Evolutionary conservation across 2,888 invertebrate species (phyloP), one percentile per base, ranked within the genome.

Genomic region (Drosophila robusta): DNA sequence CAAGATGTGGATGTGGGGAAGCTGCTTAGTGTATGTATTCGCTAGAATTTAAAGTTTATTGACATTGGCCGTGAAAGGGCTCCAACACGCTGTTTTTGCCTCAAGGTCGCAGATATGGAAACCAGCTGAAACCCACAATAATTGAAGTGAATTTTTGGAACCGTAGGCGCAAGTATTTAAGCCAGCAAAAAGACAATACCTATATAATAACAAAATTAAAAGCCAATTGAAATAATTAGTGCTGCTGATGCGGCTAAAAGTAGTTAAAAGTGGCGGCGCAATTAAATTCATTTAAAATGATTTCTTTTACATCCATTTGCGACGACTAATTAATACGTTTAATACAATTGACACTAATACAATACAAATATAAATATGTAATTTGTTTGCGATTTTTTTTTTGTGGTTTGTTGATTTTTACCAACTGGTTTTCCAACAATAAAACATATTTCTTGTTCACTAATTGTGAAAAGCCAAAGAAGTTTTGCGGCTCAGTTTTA

Each of bases 21-120:
- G 68, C 67, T 62, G 26, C 49, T 51, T 54, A n/a, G 52, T 29
- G 42, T 47, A 67, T 54, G 51, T 63, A 51, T 81, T 85, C 84
- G 39, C 64, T 32, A 72, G 89, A 89, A 89, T 39, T 58, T 34
- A 69, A 69, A 78, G 89, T 84, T 84, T 81, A 73, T 84, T 89
- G 89, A 76, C 85, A 70, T 64, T 67, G 68, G 54, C 54, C 55
- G 52, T 52, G 68, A 72, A 73, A 61, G 64, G 56, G 34, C 60
- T 12, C 12, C 54, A 22, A 39, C 63, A 57, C 58, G 58, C 54
- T 67, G 66, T 41, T 46, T 46, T 57, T 46, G 41, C 61, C 64
- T 65, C 79, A 63, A 80, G 74, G 70, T 73, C 70, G 50, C 32
- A 52, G 47, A 58, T 34, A 14, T 8, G 49, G 29, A 34, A 45